A percentile compares a stretch with the other conserved stretches of the same genome.
These are phyloP conservation scores for Aleiodes testaceus DNA, from an alignment of 2,888 invertebrate species.

Conservation along the genomic window DNA sequence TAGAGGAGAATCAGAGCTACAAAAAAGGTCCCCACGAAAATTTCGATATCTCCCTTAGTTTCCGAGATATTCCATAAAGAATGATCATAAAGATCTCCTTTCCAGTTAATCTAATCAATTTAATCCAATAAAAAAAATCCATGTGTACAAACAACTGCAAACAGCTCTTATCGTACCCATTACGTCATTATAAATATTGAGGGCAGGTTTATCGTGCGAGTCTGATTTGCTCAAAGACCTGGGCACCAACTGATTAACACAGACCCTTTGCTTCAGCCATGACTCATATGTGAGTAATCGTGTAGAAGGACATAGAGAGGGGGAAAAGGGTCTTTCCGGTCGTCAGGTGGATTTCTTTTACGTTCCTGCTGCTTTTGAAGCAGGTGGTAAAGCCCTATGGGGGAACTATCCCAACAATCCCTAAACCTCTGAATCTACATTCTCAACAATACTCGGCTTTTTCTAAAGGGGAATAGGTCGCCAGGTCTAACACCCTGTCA, in stretches of 20 bases:
- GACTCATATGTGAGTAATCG: constrained; percentile 1
- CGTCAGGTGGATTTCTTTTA: constrained; percentile 39
- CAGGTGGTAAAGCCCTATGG: constrained; percentile 20
- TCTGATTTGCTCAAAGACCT: neutral
- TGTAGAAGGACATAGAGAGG: neutral
- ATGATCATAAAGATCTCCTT: too few species aligned
- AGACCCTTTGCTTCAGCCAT: neutral
- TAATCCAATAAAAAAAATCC: too few species aligned
- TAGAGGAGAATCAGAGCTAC: too few species aligned
- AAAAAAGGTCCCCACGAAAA: too few species aligned
- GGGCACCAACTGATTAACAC: too few species aligned
- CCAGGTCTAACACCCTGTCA: neutral
- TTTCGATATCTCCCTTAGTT: too few species aligned
- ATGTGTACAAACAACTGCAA: too few species aligned
- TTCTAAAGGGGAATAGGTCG: neutral
- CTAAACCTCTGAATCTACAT: neutral
- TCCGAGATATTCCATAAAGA: too few species aligned
- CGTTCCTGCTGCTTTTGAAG: neutral
- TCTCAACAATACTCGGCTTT: constrained; percentile 6
- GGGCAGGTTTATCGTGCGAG: too few species aligned
- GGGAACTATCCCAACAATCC: constrained; percentile 15
- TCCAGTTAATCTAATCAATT: too few species aligned
- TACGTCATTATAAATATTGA: too few species aligned
- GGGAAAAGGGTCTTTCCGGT: constrained; percentile 31
- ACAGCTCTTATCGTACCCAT: too few species aligned